Percentiles rank a stretch among this genome's conserved stretches.
Evolutionary conservation across 2,888 invertebrate genomes (phyloP).

Genomic region (Phragmatobia fuliginosa): DNA sequence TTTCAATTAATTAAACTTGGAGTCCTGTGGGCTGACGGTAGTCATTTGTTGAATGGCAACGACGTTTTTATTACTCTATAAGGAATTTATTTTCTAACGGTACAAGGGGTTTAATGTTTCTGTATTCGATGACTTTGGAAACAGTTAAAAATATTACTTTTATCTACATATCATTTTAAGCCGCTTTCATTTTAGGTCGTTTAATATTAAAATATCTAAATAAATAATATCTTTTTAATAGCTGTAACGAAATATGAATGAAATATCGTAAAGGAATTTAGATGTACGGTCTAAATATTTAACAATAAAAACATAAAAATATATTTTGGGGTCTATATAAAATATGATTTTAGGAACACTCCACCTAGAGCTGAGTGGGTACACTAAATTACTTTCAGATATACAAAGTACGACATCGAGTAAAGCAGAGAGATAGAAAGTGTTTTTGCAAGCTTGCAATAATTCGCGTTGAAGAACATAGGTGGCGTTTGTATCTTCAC

Average conservation of each 20-base stretch:
- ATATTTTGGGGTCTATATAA: background rate
- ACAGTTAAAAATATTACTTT: conserved; percentile 23
- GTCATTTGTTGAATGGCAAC: conserved; percentile 69
- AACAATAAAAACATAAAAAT: background rate
- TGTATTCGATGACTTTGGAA: conserved; percentile 32
- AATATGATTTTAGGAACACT: conserved; percentile 25
- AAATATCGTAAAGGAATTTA: background rate
- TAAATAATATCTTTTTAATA: conserved; percentile 10
- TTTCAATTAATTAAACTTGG: conserved; percentile 75
- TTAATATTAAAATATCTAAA: background rate
- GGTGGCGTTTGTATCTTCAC: conserved; percentile 32
- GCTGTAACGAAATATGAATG: conserved; percentile 1
- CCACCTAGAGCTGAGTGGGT: conserved; percentile 36
- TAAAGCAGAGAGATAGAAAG: conserved; percentile 26
- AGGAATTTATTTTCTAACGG: conserved; percentile 58
- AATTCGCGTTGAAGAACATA: conserved; percentile 21
- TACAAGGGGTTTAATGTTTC: conserved; percentile 27
- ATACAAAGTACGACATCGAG: background rate
- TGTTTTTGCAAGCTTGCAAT: conserved; percentile 28
- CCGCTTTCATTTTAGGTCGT: conserved; percentile 6
- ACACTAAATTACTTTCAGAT: conserved; percentile 14
- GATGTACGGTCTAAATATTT: background rate
- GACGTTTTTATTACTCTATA: conserved; percentile 56
- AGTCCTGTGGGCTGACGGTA: conserved; percentile 62
- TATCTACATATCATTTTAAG: conserved; percentile 15